A percentile compares a stretch with the other conserved stretches of the same genome.
Conservation (phyloP, 2,113 vertebrate species). For the Struthidea cinerea region DNA sequence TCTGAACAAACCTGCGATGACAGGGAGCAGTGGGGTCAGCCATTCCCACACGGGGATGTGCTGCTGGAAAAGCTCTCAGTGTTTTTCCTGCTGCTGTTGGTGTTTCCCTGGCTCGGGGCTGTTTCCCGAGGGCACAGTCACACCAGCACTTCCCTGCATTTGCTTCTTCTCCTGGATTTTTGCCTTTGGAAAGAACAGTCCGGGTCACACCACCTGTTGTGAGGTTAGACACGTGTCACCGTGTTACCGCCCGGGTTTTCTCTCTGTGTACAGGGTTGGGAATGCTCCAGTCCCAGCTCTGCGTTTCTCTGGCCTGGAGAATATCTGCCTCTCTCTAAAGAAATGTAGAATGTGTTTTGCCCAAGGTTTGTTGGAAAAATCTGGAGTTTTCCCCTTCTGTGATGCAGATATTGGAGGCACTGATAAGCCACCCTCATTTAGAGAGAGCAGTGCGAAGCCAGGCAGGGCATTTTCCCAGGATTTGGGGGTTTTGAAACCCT, state of each 20-base stretch:
- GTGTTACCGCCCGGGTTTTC: background rate
- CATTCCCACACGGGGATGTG: background rate
- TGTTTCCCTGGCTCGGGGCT: background rate
- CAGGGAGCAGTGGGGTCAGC: background rate
- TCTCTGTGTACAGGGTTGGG: rapidly evolving
- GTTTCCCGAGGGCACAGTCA: background rate
- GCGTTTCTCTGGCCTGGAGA: background rate
- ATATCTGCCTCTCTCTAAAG: background rate
- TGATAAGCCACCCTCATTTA: background rate
- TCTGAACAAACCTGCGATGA: background rate
- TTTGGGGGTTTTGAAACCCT: background rate
- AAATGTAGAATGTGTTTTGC: background rate
- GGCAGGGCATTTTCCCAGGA: background rate
- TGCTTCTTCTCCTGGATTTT: background rate
- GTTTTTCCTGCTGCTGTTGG: background rate
- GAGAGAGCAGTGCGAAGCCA: background rate
- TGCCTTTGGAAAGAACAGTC: background rate
- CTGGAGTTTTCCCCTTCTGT: background rate
- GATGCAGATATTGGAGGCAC: background rate
- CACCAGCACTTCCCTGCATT: background rate
- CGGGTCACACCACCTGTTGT: background rate
- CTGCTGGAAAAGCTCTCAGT: background rate
- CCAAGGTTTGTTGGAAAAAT: background rate
- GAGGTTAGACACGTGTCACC: background rate
- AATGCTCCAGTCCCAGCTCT: background rate